These are phyloP conservation scores for Germaria angustata DNA, from an alignment of 2,888 invertebrate genomes.

Conservation along the genomic window DNA sequence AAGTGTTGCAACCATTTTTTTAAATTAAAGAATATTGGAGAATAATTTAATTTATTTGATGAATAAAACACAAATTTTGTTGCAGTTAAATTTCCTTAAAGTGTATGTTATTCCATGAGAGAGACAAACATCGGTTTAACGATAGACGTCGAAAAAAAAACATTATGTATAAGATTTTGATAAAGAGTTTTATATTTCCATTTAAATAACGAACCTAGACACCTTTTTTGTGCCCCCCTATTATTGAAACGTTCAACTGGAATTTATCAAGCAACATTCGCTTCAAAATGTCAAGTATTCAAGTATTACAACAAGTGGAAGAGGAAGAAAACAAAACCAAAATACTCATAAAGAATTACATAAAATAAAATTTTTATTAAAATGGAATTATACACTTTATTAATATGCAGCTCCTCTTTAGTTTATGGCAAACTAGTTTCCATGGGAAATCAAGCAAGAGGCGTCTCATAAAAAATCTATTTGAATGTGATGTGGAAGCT, in stretches of 20 bases:
- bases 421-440: conserved; percentile 33
- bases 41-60: no score
- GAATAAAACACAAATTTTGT: no score
- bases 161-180: no score
- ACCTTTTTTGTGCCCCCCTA: not conserved
- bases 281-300: conserved; percentile 37
- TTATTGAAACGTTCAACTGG: not conserved
- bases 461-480: not conserved
- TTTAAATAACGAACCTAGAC: no score
- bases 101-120: no score
- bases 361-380: not conserved
- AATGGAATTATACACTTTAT: conserved; percentile 29
- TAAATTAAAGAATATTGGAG: no score
- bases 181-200: no score
- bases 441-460: conserved; percentile 19
- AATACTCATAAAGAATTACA: conserved; percentile 3
- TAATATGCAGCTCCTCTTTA: conserved; percentile 19
- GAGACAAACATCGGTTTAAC: no score
- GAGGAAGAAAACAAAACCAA: conserved; percentile 3
- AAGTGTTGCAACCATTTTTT: no score
- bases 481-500: not conserved
- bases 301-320: conserved; percentile 29
- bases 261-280: conserved; percentile 16
- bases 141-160: no score
- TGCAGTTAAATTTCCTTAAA: no score